Percentiles rank a stretch among this genome's conserved stretches.
Evolutionary conservation across 1,140 invertebrate species (phyloP).

Genomic region (Lasioglossum baleicum): DNA sequence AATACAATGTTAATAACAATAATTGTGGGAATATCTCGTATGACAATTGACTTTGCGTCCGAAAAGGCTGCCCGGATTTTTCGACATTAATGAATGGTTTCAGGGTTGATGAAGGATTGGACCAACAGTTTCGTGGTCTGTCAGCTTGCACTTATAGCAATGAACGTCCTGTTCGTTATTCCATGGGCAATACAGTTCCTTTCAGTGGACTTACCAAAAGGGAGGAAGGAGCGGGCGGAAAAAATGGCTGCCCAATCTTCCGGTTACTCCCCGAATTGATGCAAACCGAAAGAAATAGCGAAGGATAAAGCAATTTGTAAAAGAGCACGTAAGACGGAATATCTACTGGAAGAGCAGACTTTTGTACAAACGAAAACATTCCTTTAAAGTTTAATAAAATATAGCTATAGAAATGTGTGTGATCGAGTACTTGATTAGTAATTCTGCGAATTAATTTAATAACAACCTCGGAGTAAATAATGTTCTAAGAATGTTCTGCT

Average conservation of each 20-base stretch:
- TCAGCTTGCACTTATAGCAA: conserved; percentile 69
- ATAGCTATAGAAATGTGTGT: neutral
- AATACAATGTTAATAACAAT: neutral
- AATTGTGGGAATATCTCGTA: neutral
- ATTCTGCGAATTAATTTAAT: neutral
- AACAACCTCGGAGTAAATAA: neutral
- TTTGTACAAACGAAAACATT: neutral
- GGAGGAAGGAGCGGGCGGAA: conserved; percentile 29
- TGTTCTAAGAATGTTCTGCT: too few species aligned
- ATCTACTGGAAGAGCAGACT: neutral
- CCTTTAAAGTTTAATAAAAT: neutral
- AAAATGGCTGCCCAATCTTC: conserved; percentile 31
- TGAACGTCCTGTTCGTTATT: conserved; percentile 72
- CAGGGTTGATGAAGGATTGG: conserved; percentile 77
- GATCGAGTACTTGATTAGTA: too few species aligned
- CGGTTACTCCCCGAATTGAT: conserved; percentile 29
- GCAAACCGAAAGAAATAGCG: conserved; percentile 23
- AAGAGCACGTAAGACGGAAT: neutral
- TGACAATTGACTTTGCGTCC: neutral
- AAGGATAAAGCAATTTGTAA: conserved; percentile 7
- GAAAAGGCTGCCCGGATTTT: neutral
- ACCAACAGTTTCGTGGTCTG: conserved; percentile 72
- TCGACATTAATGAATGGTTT: conserved; percentile 27
- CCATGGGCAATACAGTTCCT: conserved; percentile 74
- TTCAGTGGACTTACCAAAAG: conserved; percentile 53